These are phyloP conservation scores for Melipona beecheii DNA, from an alignment of 2,888 invertebrate species.

Conservation along the genomic window DNA sequence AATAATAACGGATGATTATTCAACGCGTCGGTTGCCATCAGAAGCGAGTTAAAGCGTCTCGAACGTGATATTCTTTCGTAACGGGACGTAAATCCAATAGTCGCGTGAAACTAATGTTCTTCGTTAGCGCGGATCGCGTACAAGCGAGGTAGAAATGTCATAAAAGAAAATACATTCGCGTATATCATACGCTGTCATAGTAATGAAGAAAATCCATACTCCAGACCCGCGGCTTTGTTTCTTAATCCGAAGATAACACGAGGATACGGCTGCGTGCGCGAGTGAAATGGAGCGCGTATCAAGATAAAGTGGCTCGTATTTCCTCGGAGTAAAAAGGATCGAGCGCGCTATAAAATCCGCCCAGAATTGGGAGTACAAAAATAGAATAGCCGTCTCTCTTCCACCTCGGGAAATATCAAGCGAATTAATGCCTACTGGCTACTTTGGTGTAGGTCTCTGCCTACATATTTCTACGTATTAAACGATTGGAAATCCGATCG, in stretches of 20 bases:
- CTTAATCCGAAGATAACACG: slow-evolving; percentile 75
- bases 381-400: slow-evolving; percentile 30
- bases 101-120: neutral
- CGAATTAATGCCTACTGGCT: slow-evolving; percentile 31
- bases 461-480: slow-evolving; percentile 9
- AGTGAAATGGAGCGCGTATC: slow-evolving; percentile 76
- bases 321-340: slow-evolving; percentile 74
- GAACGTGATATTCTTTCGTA: neutral
- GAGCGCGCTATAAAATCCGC: slow-evolving; percentile 75
- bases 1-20: neutral
- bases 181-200: slow-evolving; percentile 1
- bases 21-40: neutral
- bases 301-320: slow-evolving; percentile 76
- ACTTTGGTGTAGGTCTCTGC: slow-evolving; percentile 30
- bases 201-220: slow-evolving; percentile 73
- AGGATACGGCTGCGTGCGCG: slow-evolving; percentile 67
- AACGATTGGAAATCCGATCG: neutral
- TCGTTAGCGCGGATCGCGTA: slow-evolving; percentile 11
- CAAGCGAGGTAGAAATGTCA: slow-evolving; percentile 31
- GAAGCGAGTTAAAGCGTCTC: neutral
- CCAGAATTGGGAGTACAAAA: slow-evolving; percentile 49
- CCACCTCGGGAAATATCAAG: slow-evolving; percentile 1
- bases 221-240: slow-evolving; percentile 67
- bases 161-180: slow-evolving; percentile 47
- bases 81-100: neutral